phyloP scores from a whole-genome alignment of 2,113 vertebrate species.

The Myrmecophaga tridactyla region DNA sequence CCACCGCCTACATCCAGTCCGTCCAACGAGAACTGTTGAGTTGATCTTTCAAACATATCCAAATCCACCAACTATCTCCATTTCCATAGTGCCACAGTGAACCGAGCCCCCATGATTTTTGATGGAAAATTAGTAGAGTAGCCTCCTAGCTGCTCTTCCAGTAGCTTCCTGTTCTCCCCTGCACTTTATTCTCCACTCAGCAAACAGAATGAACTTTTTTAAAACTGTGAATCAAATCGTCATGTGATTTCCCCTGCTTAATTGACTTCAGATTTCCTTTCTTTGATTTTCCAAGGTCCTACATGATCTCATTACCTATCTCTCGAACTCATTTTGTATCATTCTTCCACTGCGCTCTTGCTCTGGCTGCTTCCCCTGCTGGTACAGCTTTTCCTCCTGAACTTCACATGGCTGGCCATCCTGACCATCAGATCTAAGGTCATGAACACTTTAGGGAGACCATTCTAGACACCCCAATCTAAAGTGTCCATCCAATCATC shows the following conservation, averaged over 20 bases:
- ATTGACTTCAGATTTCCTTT: background rate
- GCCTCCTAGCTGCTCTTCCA: too few relatives aligned
- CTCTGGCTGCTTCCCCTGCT: background rate
- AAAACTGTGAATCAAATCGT: background rate
- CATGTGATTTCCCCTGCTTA: background rate
- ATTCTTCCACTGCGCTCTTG: background rate
- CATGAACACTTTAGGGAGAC: background rate
- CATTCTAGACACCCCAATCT: background rate
- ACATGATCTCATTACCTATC: background rate
- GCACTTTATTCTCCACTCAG: background rate
- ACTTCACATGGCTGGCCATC: background rate
- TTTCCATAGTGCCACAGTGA: too few relatives aligned
- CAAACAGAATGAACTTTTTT: background rate
- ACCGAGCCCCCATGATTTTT: background rate
- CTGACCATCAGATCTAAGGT: background rate
- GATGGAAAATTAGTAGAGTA: rapidly evolving
- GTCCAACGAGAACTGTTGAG: background rate
- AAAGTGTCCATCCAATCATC: background rate
- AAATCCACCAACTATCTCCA: rapidly evolving
- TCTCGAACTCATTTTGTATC: background rate
- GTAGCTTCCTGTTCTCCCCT: background rate
- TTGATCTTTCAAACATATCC: background rate
- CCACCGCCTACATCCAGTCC: background rate
- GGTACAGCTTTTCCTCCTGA: background rate
- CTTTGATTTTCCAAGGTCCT: background rate